These are phyloP conservation scores for Helarctos malayanus DNA, from an alignment of 2,797 vertebrate species.

Conservation along the genomic window DNA sequence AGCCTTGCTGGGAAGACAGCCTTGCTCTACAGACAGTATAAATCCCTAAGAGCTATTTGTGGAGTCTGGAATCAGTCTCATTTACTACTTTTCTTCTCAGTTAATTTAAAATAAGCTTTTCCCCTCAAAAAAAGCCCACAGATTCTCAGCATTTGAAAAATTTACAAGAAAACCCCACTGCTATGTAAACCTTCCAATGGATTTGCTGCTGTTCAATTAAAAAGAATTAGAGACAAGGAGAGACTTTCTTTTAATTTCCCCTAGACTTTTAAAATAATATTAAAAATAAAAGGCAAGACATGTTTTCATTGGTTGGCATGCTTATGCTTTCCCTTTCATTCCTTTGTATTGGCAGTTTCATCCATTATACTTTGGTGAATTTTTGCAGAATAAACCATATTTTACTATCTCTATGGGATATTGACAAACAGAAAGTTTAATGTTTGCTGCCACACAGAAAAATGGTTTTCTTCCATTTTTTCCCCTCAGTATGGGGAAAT, in stretches of 20 bases:
- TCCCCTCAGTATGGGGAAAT: slow-evolving; percentile 68
- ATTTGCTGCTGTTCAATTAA: background rate
- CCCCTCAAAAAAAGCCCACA: background rate
- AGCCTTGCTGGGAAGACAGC: background rate
- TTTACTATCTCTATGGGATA: background rate
- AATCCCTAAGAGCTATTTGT: background rate
- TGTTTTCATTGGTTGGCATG: background rate
- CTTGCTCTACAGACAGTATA: background rate
- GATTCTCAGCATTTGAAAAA: background rate
- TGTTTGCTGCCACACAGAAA: slow-evolving; percentile 71
- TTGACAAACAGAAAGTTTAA: slow-evolving; percentile 61
- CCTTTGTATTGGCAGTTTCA: slow-evolving; percentile 47
- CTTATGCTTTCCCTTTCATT: slow-evolving; percentile 53
- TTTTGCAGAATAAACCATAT: slow-evolving; percentile 66
- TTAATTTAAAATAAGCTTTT: slow-evolving; percentile 8
- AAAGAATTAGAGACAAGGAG: background rate
- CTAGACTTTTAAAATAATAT: background rate
- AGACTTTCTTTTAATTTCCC: background rate
- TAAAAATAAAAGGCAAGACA: background rate
- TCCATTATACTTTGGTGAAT: background rate
- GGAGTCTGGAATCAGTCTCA: background rate
- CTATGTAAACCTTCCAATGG: background rate
- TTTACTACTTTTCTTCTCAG: background rate
- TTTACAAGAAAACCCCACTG: background rate
- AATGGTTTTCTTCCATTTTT: slow-evolving; percentile 49